Conservation (phyloP, 2,888 invertebrate species). For the Eustalomyia histrio region DNA sequence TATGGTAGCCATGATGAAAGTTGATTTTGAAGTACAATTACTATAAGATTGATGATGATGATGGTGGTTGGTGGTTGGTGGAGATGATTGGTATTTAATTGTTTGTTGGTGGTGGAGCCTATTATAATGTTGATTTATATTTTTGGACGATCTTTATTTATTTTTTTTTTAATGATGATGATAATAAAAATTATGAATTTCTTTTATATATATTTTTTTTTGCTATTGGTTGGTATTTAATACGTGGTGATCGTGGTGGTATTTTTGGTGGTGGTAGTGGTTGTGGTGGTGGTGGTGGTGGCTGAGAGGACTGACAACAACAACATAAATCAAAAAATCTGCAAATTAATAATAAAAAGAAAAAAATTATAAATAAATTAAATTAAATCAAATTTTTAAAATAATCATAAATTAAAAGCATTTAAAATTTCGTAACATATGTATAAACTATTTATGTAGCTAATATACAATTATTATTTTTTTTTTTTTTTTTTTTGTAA, state of each 20-base stretch:
- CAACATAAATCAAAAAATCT: conserved; percentile 76
- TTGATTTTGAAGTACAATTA: conserved; percentile 62
- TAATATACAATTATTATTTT: too few species aligned
- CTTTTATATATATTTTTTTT: conserved; percentile 14
- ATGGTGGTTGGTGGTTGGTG: too few species aligned
- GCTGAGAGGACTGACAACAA: conserved; percentile 70
- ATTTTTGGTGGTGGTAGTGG: conserved; percentile 57
- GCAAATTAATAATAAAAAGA: conserved; percentile 71
- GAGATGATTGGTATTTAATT: conserved; percentile 65
- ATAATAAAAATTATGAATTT: conserved; percentile 37
- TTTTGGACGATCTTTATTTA: conserved; percentile 47
- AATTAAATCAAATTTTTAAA: conserved; percentile 47
- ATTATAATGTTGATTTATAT: conserved; percentile 20
- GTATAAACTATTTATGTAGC: conserved; percentile 19
- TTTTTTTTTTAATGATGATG: conserved; percentile 30
- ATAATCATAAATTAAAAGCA: conserved; percentile 69
- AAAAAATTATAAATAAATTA: conserved; percentile 63
- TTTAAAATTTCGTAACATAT: conserved; percentile 40
- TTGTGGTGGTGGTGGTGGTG: conserved; percentile 60
- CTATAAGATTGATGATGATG: conserved; percentile 59
- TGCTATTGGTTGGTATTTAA: conserved; percentile 12
- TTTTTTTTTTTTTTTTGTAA: too few species aligned
- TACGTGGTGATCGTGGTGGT: conserved; percentile 44
- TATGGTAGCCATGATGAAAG: conserved; percentile 77
- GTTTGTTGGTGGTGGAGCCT: conserved; percentile 70